These are phyloP conservation scores for Acipenser oxyrinchus DNA, from an alignment of 2,797 vertebrate species.

Conservation along the genomic window DNA sequence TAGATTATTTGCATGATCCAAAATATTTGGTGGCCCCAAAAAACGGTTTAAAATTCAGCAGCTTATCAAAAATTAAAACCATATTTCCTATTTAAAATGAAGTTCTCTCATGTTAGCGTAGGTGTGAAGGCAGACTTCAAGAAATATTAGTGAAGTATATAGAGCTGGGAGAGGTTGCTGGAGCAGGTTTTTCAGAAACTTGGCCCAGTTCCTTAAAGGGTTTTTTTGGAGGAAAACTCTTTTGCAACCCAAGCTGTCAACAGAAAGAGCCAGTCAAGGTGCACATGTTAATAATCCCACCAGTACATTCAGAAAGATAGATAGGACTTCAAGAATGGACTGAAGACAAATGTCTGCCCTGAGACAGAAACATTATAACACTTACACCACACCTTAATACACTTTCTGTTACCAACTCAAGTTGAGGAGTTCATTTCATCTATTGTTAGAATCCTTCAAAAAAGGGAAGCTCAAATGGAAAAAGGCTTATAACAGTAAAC, in stretches of 20 bases:
- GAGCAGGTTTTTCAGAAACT: slow-evolving; percentile 70
- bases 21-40: slow-evolving; percentile 68
- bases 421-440: slow-evolving; percentile 64
- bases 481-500: slow-evolving; percentile 82
- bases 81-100: slow-evolving; percentile 81
- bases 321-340: neutral
- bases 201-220: slow-evolving; percentile 66
- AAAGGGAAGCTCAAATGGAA: slow-evolving; percentile 67
- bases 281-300: slow-evolving; percentile 26
- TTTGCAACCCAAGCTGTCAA: slow-evolving; percentile 70
- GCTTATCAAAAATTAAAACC: slow-evolving; percentile 86
- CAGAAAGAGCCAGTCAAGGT: slow-evolving; percentile 59
- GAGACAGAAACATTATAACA: slow-evolving; percentile 28
- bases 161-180: slow-evolving; percentile 70
- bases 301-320: slow-evolving; percentile 6
- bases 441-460: slow-evolving; percentile 66
- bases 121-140: slow-evolving; percentile 71
- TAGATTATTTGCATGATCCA: slow-evolving; percentile 99
- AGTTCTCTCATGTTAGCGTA: slow-evolving; percentile 71
- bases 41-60: slow-evolving; percentile 89
- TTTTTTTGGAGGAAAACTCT: slow-evolving; percentile 53
- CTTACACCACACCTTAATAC: slow-evolving; percentile 25
- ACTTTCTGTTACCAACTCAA: slow-evolving; percentile 30
- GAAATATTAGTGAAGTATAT: slow-evolving; percentile 69
- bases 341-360: slow-evolving; percentile 1